Base-by-base conservation (phyloP, 2,797 vertebrate genomes). In the Hapalemur alaotrensis region DNA sequence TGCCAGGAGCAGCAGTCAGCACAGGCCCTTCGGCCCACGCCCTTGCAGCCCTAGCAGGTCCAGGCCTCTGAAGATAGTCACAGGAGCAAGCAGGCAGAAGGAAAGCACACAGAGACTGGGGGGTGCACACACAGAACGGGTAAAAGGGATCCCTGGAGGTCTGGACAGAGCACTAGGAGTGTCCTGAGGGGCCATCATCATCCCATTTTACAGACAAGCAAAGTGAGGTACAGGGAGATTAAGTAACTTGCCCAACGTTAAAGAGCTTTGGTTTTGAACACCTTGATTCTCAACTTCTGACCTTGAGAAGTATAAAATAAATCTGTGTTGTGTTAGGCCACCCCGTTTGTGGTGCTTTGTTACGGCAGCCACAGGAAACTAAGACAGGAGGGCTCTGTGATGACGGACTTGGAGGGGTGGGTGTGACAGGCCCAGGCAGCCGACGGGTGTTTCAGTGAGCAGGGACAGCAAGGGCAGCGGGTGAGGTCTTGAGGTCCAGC, bases 1-100 rank as follows among this genome's bases (percentile, higher is more conserved):
- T 41, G 23, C 46, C 54, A 54, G 52, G 50, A 61, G 41, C 32
- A n/a, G 17, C 1, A 4, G 2, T 11, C 30, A 59, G 13, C 2
- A 2, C 20, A 4, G 32, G 50, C 14, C 11, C 20, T 22, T 52
- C 14, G 2, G 2, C 1, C 23, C 4, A 2, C 0, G 5, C 6
- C 13, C 28, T 12, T 38, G 14, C 25, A 12, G 38, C 22, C 4
- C 18, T 75, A 52, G 18, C 28, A 10, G 57, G 23, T 59, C 35
- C 43, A n/a, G 67, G n/a, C 30, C 1, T 54, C 69, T 50, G 30
- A 81, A 84, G 78, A 73, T 7, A 46, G 43, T 14, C 30, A 0
- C n/a, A 52, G 46, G 38, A 12, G 17, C 7, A 14, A 70, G n/a
- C 48, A 41, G 23, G 4, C 9, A 72, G 59, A 46, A 57, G 48